Base-by-base conservation (phyloP, 2,888 invertebrate genomes). In the Sipha maydis region DNA sequence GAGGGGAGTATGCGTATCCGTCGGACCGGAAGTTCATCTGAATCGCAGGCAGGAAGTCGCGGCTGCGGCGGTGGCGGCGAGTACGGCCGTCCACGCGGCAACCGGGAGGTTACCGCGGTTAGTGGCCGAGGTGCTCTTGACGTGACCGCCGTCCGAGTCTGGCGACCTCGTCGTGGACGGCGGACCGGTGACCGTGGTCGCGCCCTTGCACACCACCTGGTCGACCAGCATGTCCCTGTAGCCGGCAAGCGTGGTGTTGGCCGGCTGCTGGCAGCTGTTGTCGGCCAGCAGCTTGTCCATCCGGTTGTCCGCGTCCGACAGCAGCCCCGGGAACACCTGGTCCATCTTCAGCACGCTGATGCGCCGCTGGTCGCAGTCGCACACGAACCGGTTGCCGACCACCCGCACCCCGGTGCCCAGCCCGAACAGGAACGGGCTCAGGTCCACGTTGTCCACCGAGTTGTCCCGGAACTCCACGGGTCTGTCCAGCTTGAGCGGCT, bases 281-380 rank as follows among this genome's bases (percentile, higher is more conserved):
- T 85, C 77, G 34, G 86, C 80, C 78, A 90, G 85, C 38, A 90
- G 78, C 19, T n/a, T 19, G 31, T 83, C 78, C 19, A 90, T 75
- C 75, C 89, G 78, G 73, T 67, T 82, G 69, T 90, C 90, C 21
- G 83, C 79, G n/a, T 80, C 89, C 28, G 73, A 77, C 75, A 85
- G 11, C 67, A 90, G 56, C 3, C 90, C 90, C 21, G 90, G 90
- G 77, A 90, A 90, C 61, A 90, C 78, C 76, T 90, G 86, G 79
- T 89, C 86, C 25, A 90, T 5, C 48, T 89, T 89, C 4, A 90
- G 85, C 48, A 90, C 85, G 76, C 89, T 90, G 19, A 85, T 85
- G 61, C 80, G 89, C 7, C 89, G 89, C 17, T 89, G 89, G 28
- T 85, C 89, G 76, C 90, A 90, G 75, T 90, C 90, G 75, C 90